Evolutionary conservation across 2,888 invertebrate species (phyloP).

Genomic region (Drosophila stalkeri): DNA sequence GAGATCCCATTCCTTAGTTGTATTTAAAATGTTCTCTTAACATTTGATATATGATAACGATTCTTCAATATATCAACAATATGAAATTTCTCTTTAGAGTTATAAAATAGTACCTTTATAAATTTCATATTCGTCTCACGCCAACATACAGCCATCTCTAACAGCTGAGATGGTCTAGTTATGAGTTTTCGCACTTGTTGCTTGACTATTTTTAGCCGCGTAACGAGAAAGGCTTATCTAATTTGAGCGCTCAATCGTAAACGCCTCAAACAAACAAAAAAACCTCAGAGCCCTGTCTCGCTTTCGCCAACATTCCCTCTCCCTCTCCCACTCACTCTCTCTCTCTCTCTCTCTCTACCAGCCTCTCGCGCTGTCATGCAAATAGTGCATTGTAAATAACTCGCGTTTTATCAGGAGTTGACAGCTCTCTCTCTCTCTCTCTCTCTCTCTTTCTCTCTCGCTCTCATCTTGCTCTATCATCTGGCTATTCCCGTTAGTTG

Average conservation of each 20-base stretch:
- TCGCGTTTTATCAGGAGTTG: conserved; percentile 40
- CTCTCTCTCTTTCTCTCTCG: not conserved
- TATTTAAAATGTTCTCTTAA: not conserved
- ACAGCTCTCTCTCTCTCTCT: conserved; percentile 6
- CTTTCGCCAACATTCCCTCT: not conserved
- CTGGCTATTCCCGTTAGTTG: conserved; percentile 25
- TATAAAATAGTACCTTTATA: not conserved
- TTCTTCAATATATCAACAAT: not conserved
- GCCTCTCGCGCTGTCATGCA: conserved; percentile 1
- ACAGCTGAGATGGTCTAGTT: not conserved
- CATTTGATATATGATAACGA: not conserved
- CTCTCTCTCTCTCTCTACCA: not conserved
- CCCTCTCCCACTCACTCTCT: not conserved
- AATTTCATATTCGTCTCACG: too few relatives aligned
- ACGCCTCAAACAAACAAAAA: conserved; percentile 15
- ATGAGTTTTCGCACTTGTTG: conserved; percentile 23
- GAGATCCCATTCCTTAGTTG: too few relatives aligned
- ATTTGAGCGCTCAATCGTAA: conserved; percentile 41
- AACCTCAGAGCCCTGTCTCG: conserved; percentile 4
- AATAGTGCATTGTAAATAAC: conserved; percentile 39
- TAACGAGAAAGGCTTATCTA: conserved; percentile 54
- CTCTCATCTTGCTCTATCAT: conserved; percentile 8
- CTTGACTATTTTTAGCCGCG: conserved; percentile 44
- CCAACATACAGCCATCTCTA: too few relatives aligned
- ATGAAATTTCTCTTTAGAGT: too few relatives aligned